Percentiles rank a stretch among this genome's conserved stretches.
Conservation (phyloP, 2,888 invertebrate genomes). For the Pantelozetes paolii region DNA sequence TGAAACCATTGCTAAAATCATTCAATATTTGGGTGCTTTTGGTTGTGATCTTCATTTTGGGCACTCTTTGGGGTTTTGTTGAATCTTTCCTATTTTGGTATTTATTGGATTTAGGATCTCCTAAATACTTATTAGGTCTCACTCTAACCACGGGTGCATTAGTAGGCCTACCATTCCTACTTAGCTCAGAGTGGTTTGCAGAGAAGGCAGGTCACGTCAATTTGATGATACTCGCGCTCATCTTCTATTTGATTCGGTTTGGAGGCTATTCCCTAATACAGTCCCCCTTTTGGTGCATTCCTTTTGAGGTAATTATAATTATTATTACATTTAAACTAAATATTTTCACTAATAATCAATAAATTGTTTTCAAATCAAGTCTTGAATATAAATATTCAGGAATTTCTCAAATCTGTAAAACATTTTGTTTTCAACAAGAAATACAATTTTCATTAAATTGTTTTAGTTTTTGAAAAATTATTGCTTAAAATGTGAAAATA, state of each 20-base stretch:
- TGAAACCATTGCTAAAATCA: conserved; percentile 69
- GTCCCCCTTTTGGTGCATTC: conserved; percentile 82
- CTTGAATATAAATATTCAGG: no score
- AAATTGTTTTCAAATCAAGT: no score
- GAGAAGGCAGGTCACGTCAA: conserved; percentile 75
- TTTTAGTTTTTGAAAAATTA: no score
- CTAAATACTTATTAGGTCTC: conserved; percentile 73
- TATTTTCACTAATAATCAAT: no score
- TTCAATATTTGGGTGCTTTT: conserved; percentile 75
- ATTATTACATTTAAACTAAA: background rate
- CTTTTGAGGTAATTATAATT: conserved; percentile 61
- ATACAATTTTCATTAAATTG: no score
- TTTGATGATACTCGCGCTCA: conserved; percentile 75
- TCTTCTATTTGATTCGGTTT: conserved; percentile 74
- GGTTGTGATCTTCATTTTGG: conserved; percentile 72
- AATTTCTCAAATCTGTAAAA: no score
- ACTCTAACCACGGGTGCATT: conserved; percentile 79
- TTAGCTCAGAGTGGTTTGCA: conserved; percentile 76
- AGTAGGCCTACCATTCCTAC: conserved; percentile 76
- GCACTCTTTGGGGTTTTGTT: conserved; percentile 82
- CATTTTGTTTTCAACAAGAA: no score
- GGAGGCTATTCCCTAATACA: conserved; percentile 76
- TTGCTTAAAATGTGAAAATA: no score
- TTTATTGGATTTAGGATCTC: conserved; percentile 70
- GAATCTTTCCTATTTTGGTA: conserved; percentile 83